phyloP scores from a whole-genome alignment of 1,140 invertebrate species.

The Drusus annulatus region DNA sequence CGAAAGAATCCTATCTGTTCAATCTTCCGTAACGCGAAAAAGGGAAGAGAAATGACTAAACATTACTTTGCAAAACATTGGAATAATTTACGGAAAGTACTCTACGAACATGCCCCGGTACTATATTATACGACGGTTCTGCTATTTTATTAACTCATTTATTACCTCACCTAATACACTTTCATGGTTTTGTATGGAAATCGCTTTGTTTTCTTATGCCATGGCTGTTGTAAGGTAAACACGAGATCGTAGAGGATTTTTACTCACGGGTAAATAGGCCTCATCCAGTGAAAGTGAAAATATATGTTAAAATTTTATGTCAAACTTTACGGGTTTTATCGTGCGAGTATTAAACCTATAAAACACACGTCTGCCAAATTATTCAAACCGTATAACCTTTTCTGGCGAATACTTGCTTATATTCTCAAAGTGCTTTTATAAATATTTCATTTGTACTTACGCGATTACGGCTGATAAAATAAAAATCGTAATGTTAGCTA shows the following conservation, averaged over 20 bases:
- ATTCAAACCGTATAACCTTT: slow-evolving; percentile 11
- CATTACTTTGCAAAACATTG: slow-evolving; percentile 6
- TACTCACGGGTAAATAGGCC: background rate
- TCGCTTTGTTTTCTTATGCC: slow-evolving; percentile 13
- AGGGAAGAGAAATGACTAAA: background rate
- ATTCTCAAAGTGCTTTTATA: background rate
- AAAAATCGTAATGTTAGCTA: background rate
- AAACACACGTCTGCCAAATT: slow-evolving; percentile 8
- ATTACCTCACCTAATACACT: slow-evolving; percentile 20
- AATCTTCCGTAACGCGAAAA: slow-evolving; percentile 1
- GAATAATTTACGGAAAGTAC: slow-evolving; percentile 22
- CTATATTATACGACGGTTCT: background rate
- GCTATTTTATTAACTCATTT: slow-evolving; percentile 15
- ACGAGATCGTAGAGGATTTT: slow-evolving; percentile 22
- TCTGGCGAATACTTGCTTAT: background rate
- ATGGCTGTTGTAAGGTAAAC: slow-evolving; percentile 4
- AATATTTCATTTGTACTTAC: slow-evolving; percentile 16
- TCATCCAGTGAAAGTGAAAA: slow-evolving; percentile 23
- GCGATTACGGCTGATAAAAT: background rate
- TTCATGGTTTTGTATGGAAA: slow-evolving; percentile 6
- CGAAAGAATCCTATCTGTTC: slow-evolving; percentile 10
- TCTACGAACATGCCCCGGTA: background rate
- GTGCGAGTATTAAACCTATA: slow-evolving; percentile 1
- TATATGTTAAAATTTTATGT: slow-evolving; percentile 35
- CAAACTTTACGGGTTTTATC: slow-evolving; percentile 2